phyloP scores from a whole-genome alignment of 2,113 vertebrate species.

The Cebus imitator region DNA sequence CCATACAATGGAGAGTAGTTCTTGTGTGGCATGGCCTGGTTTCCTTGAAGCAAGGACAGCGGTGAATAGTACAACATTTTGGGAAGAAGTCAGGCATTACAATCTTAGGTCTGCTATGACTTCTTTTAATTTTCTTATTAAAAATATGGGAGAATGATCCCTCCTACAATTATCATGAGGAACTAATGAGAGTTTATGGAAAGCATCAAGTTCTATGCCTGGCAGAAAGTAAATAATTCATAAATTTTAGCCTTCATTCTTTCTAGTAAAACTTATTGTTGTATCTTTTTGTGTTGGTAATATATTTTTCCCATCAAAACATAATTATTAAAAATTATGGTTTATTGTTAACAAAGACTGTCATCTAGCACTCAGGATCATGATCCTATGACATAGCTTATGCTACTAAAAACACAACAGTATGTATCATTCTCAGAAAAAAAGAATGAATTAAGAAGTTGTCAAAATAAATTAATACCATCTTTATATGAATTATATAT shows the following conservation, averaged over 20 bases:
- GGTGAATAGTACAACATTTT: background rate
- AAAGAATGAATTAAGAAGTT: background rate
- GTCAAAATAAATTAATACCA: background rate
- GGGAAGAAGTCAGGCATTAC: background rate
- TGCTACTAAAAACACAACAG: background rate
- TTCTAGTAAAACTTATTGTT: background rate
- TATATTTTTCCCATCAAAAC: background rate
- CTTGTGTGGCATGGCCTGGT: background rate
- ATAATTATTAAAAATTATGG: background rate
- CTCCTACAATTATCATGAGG: background rate
- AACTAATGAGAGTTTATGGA: background rate
- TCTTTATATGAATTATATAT: background rate
- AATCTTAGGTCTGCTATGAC: background rate
- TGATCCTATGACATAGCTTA: background rate
- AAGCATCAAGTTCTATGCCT: background rate
- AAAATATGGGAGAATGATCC: background rate
- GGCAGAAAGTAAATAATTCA: background rate
- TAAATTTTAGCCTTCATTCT: background rate
- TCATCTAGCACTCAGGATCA: background rate
- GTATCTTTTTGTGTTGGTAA: background rate
- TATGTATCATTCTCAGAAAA: background rate
- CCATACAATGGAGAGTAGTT: background rate
- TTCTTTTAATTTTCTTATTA: background rate
- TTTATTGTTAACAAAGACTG: background rate
- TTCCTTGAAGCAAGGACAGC: constrained; percentile 22